Evolutionary conservation across 2,888 invertebrate genomes (phyloP).

Genomic region (Apoda limacodes): DNA sequence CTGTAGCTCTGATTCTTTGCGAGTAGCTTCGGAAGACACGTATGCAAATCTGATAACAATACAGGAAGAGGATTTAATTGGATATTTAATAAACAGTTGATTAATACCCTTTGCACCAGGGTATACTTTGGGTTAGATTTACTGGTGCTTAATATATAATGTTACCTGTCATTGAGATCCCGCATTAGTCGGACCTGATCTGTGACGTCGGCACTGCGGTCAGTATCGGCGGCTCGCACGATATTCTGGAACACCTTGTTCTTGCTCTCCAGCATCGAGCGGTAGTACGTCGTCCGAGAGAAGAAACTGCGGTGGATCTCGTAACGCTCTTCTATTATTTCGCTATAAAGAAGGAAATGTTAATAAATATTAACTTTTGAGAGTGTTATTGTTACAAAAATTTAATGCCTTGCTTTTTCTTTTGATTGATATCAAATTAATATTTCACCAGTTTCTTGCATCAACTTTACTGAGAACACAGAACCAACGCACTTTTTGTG

Average conservation of each 20-base stretch:
- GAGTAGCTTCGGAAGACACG: conserved; percentile 79
- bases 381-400: too few relatives aligned
- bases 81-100: background rate
- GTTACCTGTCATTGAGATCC: conserved; percentile 80
- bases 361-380: conserved; percentile 1
- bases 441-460: too few relatives aligned
- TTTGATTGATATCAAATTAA: too few relatives aligned
- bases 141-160: background rate
- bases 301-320: conserved; percentile 89
- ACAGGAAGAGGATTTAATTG: too few relatives aligned
- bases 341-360: conserved; percentile 62
- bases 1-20: conserved; percentile 83
- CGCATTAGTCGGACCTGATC: conserved; percentile 79
- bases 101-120: background rate
- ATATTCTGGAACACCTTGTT: conserved; percentile 93
- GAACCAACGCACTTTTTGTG: too few relatives aligned
- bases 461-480: too few relatives aligned
- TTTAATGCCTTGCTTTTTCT: too few relatives aligned
- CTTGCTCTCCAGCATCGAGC: conserved; percentile 94
- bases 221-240: conserved; percentile 80
- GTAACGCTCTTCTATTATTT: conserved; percentile 79
- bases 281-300: conserved; percentile 89
- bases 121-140: background rate
- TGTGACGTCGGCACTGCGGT: conserved; percentile 79
- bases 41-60: conserved; percentile 72